Conservation (phyloP, 2,113 vertebrate species). For the Brienomyrus brachyistius region DNA sequence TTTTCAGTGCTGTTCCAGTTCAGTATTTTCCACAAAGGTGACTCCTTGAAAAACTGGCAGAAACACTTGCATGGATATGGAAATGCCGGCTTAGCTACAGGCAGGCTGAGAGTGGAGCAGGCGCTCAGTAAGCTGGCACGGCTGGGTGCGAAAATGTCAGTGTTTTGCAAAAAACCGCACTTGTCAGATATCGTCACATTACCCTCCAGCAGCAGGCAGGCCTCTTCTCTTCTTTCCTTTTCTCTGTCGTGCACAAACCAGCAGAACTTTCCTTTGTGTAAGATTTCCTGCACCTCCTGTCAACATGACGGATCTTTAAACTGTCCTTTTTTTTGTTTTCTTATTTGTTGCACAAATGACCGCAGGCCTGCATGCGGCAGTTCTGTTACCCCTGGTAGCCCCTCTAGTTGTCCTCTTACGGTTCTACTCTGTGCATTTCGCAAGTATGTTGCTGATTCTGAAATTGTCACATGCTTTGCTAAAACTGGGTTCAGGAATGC, state of each 20-base stretch:
- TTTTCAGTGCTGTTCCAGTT: background rate
- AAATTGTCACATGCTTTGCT: background rate
- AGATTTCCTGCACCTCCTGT: background rate
- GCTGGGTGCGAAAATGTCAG: slow-evolving; percentile 28
- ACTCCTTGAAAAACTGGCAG: background rate
- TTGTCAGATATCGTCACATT: slow-evolving; percentile 26
- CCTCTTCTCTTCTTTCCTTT: background rate
- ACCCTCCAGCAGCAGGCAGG: slow-evolving; percentile 16
- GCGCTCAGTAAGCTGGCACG: background rate
- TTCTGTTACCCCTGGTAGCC: background rate
- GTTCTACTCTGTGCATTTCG: background rate
- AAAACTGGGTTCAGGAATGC: background rate
- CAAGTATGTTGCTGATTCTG: background rate
- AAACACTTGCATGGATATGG: background rate
- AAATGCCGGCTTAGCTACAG: background rate
- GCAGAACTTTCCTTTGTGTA: background rate
- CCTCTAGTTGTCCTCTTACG: background rate
- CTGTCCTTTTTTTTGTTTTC: background rate
- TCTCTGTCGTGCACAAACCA: background rate
- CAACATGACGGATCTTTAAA: background rate
- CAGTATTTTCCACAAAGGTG: background rate
- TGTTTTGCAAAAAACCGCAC: slow-evolving; percentile 22
- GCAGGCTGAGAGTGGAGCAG: background rate
- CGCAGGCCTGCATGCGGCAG: background rate
- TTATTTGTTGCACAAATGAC: background rate